Evolutionary conservation across 2,113 vertebrate genomes (phyloP), one percentile per base, ranked within the genome.

Genomic region (Salvator merianae): DNA sequence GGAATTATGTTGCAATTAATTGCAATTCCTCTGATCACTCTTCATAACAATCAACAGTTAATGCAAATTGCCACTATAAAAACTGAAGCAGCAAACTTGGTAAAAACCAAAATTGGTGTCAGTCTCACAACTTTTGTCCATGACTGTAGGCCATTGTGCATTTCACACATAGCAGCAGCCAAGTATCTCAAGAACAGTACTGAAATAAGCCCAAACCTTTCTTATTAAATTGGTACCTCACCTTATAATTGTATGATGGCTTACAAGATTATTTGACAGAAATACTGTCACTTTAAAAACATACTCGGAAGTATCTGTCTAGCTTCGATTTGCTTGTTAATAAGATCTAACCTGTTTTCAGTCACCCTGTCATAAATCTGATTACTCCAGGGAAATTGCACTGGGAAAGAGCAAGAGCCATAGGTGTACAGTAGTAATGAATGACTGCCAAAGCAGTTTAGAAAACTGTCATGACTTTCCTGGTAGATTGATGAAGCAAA

Each of bases 261-360:
- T 59, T 59, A 20, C 55, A 55, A 55, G 53, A 55, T 55, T 55
- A 59, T 81, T 47, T 87, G 63, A 81, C 85, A 92, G 81, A 92
- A 94, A 92, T 91, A 91, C 88, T 84, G 55, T 59, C 16, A 16
- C 83, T 89, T 72, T 1, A 53, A 88, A 87, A 92, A 92, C 85
- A 90, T 86, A 90, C 32, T 66, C 40, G 79, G 84, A 91, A 87
- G 73, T 91, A 88, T 43, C 87, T 88, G 87, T 89, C 91, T 91
- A 85, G 85, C 89, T 89, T 94, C 87, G 63, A 89, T 87, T 93
- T 96, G 93, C 91, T 90, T 90, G 82, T 92, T 84, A 91, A 87
- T 92, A 72, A 93, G 88, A 88, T 77, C 84, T 2, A 71, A 32
- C 30, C 22, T 62, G 65, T 40, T 86, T 0, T 83, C 3, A 0